Conservation (phyloP, 2,888 invertebrate species). For the Dynastes tityus region DNA sequence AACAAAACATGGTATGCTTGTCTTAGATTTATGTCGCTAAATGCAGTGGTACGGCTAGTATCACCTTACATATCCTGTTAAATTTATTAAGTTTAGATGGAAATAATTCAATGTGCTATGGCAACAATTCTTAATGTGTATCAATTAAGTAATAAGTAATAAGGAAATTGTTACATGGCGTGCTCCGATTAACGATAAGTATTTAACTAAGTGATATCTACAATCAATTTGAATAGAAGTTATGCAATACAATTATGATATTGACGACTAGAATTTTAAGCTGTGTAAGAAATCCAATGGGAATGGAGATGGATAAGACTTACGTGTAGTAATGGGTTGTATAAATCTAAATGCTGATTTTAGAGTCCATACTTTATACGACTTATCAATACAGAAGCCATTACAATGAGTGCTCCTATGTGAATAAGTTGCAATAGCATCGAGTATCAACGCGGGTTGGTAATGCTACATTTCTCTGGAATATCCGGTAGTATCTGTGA, state of each 20-base stretch:
- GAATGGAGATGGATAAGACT: neutral
- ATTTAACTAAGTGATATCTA: slow-evolving; percentile 10
- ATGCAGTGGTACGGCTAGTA: neutral
- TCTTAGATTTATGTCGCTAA: slow-evolving; percentile 27
- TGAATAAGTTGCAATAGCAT: too few relatives aligned
- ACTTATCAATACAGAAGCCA: too few relatives aligned
- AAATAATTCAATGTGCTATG: slow-evolving; percentile 17
- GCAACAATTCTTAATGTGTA: slow-evolving; percentile 4
- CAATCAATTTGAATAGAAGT: neutral
- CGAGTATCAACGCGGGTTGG: too few relatives aligned
- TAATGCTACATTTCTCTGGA: too few relatives aligned
- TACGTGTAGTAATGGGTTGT: neutral
- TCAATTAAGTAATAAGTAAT: slow-evolving; percentile 28
- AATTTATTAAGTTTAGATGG: slow-evolving; percentile 31
- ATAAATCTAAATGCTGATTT: neutral
- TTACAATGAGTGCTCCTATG: too few relatives aligned
- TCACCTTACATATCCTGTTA: slow-evolving; percentile 33
- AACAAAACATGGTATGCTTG: neutral
- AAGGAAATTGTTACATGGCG: slow-evolving; percentile 25
- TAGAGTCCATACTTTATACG: neutral
- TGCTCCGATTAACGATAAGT: slow-evolving; percentile 32
- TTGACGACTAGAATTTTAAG: neutral
- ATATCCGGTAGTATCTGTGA: too few relatives aligned
- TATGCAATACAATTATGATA: neutral
- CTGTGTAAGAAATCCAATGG: slow-evolving; percentile 5